phyloP scores from a whole-genome alignment of 30 jellyfish, hydroid and myxozoan species.

The Mastigias papua region DNA sequence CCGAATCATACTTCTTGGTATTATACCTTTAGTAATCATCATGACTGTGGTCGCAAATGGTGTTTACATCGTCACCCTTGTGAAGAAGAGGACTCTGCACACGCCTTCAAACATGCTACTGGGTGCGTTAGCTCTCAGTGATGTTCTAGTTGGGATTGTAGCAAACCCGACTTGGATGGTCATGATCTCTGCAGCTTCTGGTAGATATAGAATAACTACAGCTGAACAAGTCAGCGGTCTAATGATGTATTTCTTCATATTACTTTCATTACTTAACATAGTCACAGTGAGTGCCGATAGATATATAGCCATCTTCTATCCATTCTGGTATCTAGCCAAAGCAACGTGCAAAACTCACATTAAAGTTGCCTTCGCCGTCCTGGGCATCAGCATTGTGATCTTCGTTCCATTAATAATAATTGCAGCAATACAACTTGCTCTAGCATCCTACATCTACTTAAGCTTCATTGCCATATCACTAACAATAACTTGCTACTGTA shows the following conservation, averaged over 20 bases:
- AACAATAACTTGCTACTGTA: neutral
- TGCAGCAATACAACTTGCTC: neutral
- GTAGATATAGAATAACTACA: neutral
- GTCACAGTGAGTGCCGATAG: neutral
- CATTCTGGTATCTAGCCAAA: neutral
- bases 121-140: neutral
- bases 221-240: neutral
- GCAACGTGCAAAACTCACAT: neutral
- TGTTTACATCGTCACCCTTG: neutral
- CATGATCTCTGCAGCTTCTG: neutral
- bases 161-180: neutral
- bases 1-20: neutral
- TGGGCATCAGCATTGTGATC: neutral
- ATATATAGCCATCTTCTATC: neutral
- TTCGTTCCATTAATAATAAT: neutral
- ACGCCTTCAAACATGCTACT: neutral
- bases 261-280: neutral
- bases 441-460: neutral
- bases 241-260: neutral
- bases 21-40: neutral
- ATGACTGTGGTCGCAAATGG: neutral
- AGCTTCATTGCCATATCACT: neutral
- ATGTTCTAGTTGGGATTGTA: neutral
- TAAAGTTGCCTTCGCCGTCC: neutral
- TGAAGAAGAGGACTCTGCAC: neutral